Conservation (phyloP, 2,797 vertebrate genomes). For the Anguilla obscura region DNA sequence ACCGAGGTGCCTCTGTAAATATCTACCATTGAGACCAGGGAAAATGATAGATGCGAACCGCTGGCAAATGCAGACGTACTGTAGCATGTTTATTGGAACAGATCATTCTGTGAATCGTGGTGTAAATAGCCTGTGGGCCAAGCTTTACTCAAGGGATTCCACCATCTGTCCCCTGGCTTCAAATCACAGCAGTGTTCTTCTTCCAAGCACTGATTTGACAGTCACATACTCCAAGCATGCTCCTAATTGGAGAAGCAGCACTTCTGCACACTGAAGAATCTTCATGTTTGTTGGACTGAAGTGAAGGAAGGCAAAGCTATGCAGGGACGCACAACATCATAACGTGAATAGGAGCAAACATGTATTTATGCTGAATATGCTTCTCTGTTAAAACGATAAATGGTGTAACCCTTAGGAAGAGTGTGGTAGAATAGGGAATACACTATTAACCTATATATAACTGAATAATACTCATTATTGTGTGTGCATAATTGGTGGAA, state of each 20-base stretch:
- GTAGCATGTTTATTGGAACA: constrained; percentile 3
- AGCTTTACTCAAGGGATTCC: background rate
- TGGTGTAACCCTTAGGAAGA: background rate
- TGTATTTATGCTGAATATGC: background rate
- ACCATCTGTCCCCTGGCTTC: background rate
- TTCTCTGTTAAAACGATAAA: background rate
- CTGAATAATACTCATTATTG: background rate
- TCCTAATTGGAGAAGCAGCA: background rate
- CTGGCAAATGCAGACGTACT: background rate
- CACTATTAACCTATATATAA: background rate
- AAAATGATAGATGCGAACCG: background rate
- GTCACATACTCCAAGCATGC: background rate
- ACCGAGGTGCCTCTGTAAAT: background rate
- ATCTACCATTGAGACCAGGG: background rate
- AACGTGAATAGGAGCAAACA: background rate
- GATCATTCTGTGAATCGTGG: background rate
- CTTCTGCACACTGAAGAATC: background rate
- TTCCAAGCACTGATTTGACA: background rate
- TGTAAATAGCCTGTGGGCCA: background rate
- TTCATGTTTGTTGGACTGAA: background rate
- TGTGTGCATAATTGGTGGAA: background rate
- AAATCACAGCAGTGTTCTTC: background rate
- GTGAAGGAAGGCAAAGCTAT: background rate
- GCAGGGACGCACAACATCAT: background rate
- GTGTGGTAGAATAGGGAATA: background rate